Conservation (phyloP, 2,113 vertebrate species). For the Urocolius indicus region DNA sequence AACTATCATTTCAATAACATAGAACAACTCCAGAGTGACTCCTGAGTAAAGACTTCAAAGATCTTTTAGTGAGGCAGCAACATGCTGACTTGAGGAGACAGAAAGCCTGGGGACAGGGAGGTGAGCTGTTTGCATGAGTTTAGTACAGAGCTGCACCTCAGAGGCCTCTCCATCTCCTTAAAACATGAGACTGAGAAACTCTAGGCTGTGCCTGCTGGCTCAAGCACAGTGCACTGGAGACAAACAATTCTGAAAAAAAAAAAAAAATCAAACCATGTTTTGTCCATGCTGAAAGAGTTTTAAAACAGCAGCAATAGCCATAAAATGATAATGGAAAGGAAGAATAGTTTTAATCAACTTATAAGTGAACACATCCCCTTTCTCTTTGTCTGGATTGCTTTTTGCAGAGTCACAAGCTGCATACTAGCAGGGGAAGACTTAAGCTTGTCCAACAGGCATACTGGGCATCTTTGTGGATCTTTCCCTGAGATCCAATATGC, state of each 20-base stretch:
- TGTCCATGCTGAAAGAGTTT: not conserved
- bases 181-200: not conserved
- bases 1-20: not conserved
- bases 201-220: not conserved
- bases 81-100: not conserved
- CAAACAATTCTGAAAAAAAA: not conserved
- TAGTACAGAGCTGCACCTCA: not conserved
- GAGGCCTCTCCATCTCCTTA: not conserved
- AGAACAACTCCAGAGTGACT: not conserved
- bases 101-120: not conserved
- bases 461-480: not conserved
- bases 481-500: not conserved
- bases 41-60: not conserved
- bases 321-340: not conserved
- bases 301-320: not conserved
- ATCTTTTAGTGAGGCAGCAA: not conserved
- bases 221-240: not conserved
- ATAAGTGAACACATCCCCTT: not conserved
- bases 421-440: not conserved
- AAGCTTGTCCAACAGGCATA: not conserved
- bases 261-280: fast-evolving
- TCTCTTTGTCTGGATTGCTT: not conserved
- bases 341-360: not conserved
- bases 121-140: fast-evolving
- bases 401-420: not conserved